Base-by-base conservation (phyloP, 53 echinoderm and acorn worm species). In the Echinometra lucunter region DNA sequence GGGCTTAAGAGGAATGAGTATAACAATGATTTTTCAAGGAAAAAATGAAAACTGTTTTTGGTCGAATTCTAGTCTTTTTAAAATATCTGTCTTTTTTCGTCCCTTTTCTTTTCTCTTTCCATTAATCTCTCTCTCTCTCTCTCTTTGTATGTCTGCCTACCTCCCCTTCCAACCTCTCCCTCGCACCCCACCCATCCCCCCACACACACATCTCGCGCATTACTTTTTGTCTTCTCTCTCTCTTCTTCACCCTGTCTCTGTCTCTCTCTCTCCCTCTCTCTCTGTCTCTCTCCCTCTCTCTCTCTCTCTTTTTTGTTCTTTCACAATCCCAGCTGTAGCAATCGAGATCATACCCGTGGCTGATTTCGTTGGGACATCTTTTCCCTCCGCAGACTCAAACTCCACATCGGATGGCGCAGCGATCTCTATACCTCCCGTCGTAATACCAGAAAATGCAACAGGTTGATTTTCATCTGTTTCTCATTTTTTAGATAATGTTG, bases 281-380 rank as follows among this genome's bases (percentile, higher is more conserved):
- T 32, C 10, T 72, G 12, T 35, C 30, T 35, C 0, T 70, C 30
- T 9, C 63, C 15, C 15, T 23, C 15, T 63, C 16, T 13, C 42
- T 80, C 80, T 80, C 30, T 40, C 42, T 6, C 47, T 42, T 42
- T n/a, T 8, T 44, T 44, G 0, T 11, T 4, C 45, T 85, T 19
- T 17, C 45, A 12, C 85, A 21, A 15, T 25, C 49, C 35, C 38
- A 78, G 78, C 78, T 23, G 78, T 78, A 40, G 49, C 56, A 16
- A 88, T 88, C 32, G 56, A 88, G n/a, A 88, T 88, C 16, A 18
- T 88, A 11, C 92, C 92, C 4, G 74, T 70, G 72, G 44, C 44
- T 42, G 92, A 67, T 23, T 92, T 92, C 37, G 40, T 6, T 25
- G 92, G 92, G 28, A 45, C 72, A 28, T 67, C 92, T n/a, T 92